Evolutionary conservation across 1,140 invertebrate genomes (phyloP), one percentile per base, ranked within the genome.

Genomic region (Micrasema longulum): DNA sequence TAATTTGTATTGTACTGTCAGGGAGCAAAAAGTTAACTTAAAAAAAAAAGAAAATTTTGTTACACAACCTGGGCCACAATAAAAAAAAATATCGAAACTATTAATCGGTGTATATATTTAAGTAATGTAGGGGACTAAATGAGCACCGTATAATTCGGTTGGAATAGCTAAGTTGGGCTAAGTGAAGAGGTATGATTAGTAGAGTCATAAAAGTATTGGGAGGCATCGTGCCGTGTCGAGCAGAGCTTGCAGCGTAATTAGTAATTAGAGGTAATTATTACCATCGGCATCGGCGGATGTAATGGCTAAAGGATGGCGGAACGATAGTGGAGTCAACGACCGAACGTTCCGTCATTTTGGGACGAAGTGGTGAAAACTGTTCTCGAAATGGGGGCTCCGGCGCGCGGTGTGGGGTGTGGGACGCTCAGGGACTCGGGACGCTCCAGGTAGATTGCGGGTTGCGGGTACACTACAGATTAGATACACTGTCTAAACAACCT

Each of bases 231-330:
- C 45, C 63, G 63, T 66, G 63, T 35, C 63, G 63, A 36, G 63
- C 16, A 45, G 47, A 16, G 63, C 45, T 50, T 45, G 35, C 45
- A 18, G 45, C 36, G 11, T 53, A 53, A 31, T 53, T 48, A 48
- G 50, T 53, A 53, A 53, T 53, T 53, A 53, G 43, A 47, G 26
- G 26, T 31, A 31, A 31, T 31, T 31, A 31, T 31, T 31, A 31
- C 26, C n/a, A 66, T 66, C 50, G 50, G 16, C 62, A 48, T 48
- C 11, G 35, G 12, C 63, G 63, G 63, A 66, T 66, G 63, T 66
- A 50, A 66, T 66, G 3, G 26, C 7, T 66, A 66, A 35, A 66
- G 52, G 12, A 50, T 65, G 41, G 62, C 62, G n/a, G 62, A 26
- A 23, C 16, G 5, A n/a, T 9, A 62, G 43, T 22, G n/a, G 26